Base-by-base conservation (phyloP, 2,797 vertebrate genomes). In the Hyperoplus immaculatus region DNA sequence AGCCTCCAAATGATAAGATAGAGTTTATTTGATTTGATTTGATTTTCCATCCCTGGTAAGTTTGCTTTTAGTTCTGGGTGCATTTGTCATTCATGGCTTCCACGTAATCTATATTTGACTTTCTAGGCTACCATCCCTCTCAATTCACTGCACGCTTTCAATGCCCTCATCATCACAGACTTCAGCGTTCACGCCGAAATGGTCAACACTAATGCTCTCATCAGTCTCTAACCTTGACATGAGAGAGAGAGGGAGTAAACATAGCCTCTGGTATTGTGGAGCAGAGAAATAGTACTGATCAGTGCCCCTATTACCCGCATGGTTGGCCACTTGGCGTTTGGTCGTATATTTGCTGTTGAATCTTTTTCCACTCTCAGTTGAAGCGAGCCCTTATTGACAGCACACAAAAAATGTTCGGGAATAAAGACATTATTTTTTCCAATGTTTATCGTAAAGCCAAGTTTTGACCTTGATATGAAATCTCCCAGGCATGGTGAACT, bases 331-430 rank as follows among this genome's bases (percentile, higher is more conserved):
- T 71, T 65, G 64, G 49, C 47, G 60, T 85, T 66, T 63, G 47
- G 72, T 69, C 18, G 60, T 78, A 43, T 91, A 83, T 90, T 89
- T 90, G 81, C 82, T 84, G 64, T 73, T 80, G 78, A 74, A 80
- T 83, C 59, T 83, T 67, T 83, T 87, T 85, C 72, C 66, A 81
- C 64, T 76, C 62, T 66, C 47, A 16, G 47, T 59, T 82, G 66
- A 84, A 84, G 46, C 65, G 60, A 69, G 60, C 36, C 6, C 15
- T 14, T 85, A 78, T 91, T 90, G 81, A 86, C 78, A 66, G 76
- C 85, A 83, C 64, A 83, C 84, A 88, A 21, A 29, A 43, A 3
- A 14, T 51, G 53, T 58, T 71, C 43, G 53, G 55, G 59, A 58
- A 65, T 49, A 45, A 70, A 78, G 51, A 43, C 50, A 62, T 74